Conservation (phyloP, 2,113 vertebrate species). For the Odobenus rosmarus region DNA sequence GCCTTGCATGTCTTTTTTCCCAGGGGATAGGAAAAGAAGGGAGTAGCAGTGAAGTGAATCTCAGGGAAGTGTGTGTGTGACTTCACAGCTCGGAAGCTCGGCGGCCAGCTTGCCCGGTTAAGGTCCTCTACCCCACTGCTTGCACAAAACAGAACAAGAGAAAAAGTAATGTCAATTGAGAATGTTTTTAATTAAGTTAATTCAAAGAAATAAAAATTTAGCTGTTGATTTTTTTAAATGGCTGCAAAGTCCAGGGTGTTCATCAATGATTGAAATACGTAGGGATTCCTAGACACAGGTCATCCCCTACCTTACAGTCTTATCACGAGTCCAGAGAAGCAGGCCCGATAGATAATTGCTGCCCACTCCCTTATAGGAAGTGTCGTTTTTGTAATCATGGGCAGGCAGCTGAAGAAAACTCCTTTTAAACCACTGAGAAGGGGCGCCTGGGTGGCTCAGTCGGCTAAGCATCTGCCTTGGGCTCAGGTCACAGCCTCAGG, state of each 20-base stretch:
- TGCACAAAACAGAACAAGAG: not conserved
- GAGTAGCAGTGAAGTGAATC: not conserved
- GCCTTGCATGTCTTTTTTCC: not conserved
- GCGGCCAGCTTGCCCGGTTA: not conserved
- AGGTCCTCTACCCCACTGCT: not conserved
- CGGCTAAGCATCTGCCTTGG: too few species aligned
- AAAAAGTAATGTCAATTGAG: not conserved
- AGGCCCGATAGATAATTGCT: not conserved
- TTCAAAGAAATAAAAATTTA: not conserved
- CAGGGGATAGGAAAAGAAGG: not conserved
- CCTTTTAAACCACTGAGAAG: not conserved
- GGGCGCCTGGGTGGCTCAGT: not conserved
- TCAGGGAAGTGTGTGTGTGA: not conserved
- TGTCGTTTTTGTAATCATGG: constrained; percentile 2
- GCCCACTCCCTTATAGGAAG: not conserved
- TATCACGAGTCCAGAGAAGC: not conserved
- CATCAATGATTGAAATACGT: not conserved
- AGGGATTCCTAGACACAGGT: not conserved
- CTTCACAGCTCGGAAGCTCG: not conserved
- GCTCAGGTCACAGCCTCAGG: not conserved
- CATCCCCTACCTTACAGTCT: not conserved
- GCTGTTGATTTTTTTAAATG: not conserved
- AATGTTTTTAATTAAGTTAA: not conserved
- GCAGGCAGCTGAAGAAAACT: not conserved
- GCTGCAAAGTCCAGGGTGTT: not conserved